A percentile compares a stretch with the other conserved stretches of the same genome.
Conservation (phyloP, 2,797 vertebrate species). For the Sebastes melanostomus region DNA sequence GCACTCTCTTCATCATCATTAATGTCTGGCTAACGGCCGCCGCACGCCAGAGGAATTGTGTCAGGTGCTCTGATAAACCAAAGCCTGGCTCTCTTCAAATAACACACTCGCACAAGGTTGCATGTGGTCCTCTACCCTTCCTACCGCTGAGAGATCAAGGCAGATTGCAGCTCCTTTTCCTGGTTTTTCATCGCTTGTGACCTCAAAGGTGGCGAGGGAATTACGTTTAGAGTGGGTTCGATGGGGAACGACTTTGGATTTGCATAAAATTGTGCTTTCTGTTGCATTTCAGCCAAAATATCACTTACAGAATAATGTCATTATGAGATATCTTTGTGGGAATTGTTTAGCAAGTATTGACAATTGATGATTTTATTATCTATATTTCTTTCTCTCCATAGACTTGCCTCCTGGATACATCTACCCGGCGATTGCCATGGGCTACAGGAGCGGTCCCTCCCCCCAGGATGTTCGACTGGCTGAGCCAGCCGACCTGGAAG, state of each 20-base stretch:
- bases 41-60: constrained; percentile 52
- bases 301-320: background rate
- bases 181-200: constrained; percentile 19
- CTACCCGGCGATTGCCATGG: constrained; percentile 82
- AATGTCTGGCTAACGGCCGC: constrained; percentile 69
- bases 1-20: constrained; percentile 74
- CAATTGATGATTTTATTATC: background rate
- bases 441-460: constrained; percentile 84
- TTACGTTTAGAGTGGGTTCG: background rate
- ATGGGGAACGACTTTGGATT: constrained; percentile 12
- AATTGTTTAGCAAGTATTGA: background rate
- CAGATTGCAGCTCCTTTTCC: constrained; percentile 29
- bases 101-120: constrained; percentile 29
- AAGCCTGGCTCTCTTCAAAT: constrained; percentile 58
- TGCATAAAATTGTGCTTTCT: background rate
- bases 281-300: background rate
- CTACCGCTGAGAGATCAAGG: constrained; percentile 45
- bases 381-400: constrained; percentile 58
- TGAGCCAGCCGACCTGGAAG: constrained; percentile 87
- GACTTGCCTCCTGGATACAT: constrained; percentile 89
- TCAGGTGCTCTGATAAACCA: constrained; percentile 66
- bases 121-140: constrained; percentile 25
- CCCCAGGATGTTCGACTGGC: constrained; percentile 83
- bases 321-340: background rate
- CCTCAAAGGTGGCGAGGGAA: background rate